phyloP scores from a whole-genome alignment of 2,888 invertebrate species.

The Lasioglossum calceatum region DNA sequence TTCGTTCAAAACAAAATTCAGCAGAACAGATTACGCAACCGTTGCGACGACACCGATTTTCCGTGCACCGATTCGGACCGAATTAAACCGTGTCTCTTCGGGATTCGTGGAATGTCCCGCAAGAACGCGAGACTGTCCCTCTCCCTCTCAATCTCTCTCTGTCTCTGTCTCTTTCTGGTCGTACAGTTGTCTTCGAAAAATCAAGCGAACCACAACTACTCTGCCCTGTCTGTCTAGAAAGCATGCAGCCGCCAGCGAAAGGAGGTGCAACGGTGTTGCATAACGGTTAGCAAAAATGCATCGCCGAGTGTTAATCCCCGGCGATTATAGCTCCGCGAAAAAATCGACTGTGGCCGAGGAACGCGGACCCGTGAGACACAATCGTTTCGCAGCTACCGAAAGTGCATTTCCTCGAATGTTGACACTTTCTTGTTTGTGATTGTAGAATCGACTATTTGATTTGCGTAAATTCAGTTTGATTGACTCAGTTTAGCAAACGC shows the following conservation, averaged over 20 bases:
- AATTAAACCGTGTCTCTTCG: slow-evolving; percentile 44
- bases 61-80: slow-evolving; percentile 18
- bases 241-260: slow-evolving; percentile 50
- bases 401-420: neutral
- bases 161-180: neutral
- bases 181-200: slow-evolving; percentile 36
- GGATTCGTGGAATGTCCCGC: slow-evolving; percentile 55
- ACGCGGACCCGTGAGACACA: neutral
- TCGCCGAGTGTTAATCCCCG: slow-evolving; percentile 46
- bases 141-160: neutral
- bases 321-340: slow-evolving; percentile 42
- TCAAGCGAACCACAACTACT: slow-evolving; percentile 22
- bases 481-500: too few species aligned
- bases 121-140: slow-evolving; percentile 34
- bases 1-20: slow-evolving; percentile 13
- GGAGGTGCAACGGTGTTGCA: slow-evolving; percentile 55
- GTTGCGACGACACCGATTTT: slow-evolving; percentile 18
- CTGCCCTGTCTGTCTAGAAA: slow-evolving; percentile 52
- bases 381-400: neutral
- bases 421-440: neutral
- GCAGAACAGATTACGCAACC: slow-evolving; percentile 37
- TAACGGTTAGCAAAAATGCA: slow-evolving; percentile 55
- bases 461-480: neutral
- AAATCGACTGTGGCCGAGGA: slow-evolving; percentile 2
- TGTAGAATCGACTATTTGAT: neutral